These are phyloP conservation scores for Cepaea nemoralis DNA, from an alignment of 1,140 invertebrate species.

Conservation along the genomic window DNA sequence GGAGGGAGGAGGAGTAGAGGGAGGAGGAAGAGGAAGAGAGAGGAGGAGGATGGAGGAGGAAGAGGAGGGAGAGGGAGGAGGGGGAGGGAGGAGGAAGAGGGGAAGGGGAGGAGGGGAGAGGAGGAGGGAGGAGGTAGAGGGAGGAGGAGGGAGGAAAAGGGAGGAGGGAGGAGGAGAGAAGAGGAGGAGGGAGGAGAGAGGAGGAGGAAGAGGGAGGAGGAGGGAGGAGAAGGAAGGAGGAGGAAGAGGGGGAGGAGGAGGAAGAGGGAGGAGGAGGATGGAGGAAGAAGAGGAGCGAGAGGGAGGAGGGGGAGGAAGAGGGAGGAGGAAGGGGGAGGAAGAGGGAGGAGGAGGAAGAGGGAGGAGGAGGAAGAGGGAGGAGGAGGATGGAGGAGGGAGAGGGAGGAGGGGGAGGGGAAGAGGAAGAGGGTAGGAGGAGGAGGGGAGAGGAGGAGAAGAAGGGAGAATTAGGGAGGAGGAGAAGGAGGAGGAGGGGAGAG, in stretches of 20 bases:
- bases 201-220: not conserved
- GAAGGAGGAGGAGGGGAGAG: constrained; percentile 9
- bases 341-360: not conserved
- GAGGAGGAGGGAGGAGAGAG: not conserved
- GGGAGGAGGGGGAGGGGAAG: no score
- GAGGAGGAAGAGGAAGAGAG: not conserved
- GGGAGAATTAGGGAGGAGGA: no score
- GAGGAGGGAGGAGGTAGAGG: not conserved
- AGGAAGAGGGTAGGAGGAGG: no score
- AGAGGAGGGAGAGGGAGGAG: not conserved
- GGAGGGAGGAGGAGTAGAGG: no score
- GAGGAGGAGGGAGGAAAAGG: not conserved
- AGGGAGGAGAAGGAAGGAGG: not conserved
- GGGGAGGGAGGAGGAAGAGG: not conserved
- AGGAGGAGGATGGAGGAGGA: no score
- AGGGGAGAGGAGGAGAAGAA: no score
- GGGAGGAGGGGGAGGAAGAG: not conserved
- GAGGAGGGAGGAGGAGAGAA: not conserved
- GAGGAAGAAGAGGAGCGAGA: no score
- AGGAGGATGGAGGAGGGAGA: no score
- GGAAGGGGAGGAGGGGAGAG: not conserved
- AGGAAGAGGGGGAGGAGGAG: not conserved
- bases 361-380: constrained; percentile 9
- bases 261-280: no score
- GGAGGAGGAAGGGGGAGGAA: not conserved